Evolutionary conservation across 2,113 vertebrate genomes (phyloP).

Genomic region (Myotis yumanensis): DNA sequence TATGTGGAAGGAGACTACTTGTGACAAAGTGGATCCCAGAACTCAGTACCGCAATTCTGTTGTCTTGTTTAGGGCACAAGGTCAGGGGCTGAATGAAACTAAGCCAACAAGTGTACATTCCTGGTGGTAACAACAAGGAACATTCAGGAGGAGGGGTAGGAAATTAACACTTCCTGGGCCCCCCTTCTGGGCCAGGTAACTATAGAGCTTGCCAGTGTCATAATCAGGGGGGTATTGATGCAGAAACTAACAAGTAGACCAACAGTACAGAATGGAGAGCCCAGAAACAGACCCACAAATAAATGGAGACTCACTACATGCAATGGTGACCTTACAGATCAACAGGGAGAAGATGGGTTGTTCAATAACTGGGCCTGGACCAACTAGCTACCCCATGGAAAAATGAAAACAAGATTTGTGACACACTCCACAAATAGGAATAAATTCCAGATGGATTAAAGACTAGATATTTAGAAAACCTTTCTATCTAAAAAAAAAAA

Average conservation of each 20-base stretch:
- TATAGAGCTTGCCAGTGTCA: not conserved
- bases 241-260: not conserved
- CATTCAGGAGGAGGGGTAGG: not conserved
- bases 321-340: not conserved
- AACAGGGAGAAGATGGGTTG: not conserved
- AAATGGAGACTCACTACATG: not conserved
- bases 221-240: not conserved
- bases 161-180: not conserved
- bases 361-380: not conserved
- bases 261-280: not conserved
- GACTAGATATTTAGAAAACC: not conserved
- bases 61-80: not conserved
- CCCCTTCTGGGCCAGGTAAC: not conserved
- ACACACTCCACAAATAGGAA: not conserved
- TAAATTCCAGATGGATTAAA: constrained; percentile 29
- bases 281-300: not conserved
- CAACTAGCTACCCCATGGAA: not conserved
- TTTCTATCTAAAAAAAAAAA: not conserved
- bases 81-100: not conserved
- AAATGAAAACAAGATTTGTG: constrained; percentile 18
- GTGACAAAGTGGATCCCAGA: constrained; percentile 15
- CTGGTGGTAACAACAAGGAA: not conserved
- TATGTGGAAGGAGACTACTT: not conserved
- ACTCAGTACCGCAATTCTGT: not conserved
- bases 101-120: not conserved